phyloP scores from a whole-genome alignment of 1,140 invertebrate species.

The Phenacoccus solenopsis region DNA sequence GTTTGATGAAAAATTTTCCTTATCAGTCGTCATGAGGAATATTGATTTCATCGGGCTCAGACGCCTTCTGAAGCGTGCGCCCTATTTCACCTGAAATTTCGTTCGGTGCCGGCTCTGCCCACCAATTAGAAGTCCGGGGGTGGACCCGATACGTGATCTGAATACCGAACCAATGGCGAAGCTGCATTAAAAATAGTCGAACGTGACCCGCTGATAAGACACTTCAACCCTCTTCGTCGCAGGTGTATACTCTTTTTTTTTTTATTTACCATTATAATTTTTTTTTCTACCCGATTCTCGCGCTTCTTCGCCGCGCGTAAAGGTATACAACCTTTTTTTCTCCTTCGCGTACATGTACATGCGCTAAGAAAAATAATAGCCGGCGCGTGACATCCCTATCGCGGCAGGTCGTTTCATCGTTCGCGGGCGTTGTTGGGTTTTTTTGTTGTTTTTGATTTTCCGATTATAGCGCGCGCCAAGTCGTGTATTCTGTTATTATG shows the following conservation, averaged over 20 bases:
- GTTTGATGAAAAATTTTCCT: too few species aligned
- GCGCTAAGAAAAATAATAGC: slow-evolving; percentile 1
- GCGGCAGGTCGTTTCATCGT: not conserved
- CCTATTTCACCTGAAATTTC: slow-evolving; percentile 14
- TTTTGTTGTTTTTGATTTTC: too few species aligned
- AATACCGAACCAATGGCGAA: slow-evolving; percentile 13
- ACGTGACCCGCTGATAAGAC: not conserved
- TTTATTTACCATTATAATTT: not conserved
- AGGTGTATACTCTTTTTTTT: not conserved
- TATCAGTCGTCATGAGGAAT: too few species aligned
- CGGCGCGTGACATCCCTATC: not conserved
- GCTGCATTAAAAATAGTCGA: slow-evolving; percentile 4
- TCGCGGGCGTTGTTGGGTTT: not conserved
- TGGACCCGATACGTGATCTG: slow-evolving; percentile 11
- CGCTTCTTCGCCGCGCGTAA: not conserved
- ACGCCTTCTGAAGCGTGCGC: slow-evolving; percentile 13
- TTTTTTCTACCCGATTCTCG: not conserved
- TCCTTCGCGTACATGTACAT: not conserved
- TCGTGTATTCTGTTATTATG: too few species aligned
- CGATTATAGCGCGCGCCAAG: not conserved
- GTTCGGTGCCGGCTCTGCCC: slow-evolving; percentile 13
- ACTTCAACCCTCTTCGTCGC: not conserved
- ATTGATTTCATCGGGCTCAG: too few species aligned
- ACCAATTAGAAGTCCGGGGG: slow-evolving; percentile 12
- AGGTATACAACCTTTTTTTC: too few species aligned